Evolutionary conservation across 2,797 vertebrate genomes (phyloP), one percentile per base, ranked within the genome.

Genomic region (Pseudomugil gertrudae): DNA sequence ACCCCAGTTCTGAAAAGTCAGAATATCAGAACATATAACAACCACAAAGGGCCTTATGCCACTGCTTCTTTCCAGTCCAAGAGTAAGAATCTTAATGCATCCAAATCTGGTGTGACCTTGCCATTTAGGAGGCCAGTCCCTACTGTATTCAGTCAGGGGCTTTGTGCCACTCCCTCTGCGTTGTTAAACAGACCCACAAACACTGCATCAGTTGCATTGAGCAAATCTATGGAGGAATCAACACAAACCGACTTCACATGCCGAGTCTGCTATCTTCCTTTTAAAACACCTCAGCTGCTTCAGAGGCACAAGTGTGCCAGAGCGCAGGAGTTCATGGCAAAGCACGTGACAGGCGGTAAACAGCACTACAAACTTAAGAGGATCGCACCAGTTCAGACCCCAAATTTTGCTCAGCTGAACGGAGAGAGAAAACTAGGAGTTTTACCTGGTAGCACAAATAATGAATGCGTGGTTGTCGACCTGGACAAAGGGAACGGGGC

Each of bases 251-350:
- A 54, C 2, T 87, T 78, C 56, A 47, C 27, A 0, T 92, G 92
- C 58, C 47, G 88, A 9, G 85, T 92, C 23, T 93, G 92, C 66
- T 67, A 73, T 27, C 63, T 89, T 69, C 57, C 63, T 1, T 93
- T 92, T 67, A 84, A 83, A 13, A 81, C 83, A 1, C 53, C 87
- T 21, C 83, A 84, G 57, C 51, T 87, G 52, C 89, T 93, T 13
- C 91, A 92, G 86, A 89, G 89, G 72, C 92, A 92, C 81, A 91
- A 91, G 66, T 92, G 92, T 55, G 17, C 54, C 57, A 90, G 80
- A 72, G 89, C 90, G 3, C 72, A 78, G 15, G 91, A 91, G 69
- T 92, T 91, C 24, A 84, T 91, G 85, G 81, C 87, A 6, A 72
- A 76, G 47, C 86, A 89, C 1, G n/a, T 58, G 17, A 72, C 47